A percentile compares a stretch with the other conserved stretches of the same genome.
Evolutionary conservation across 2,113 vertebrate species (phyloP).

Genomic region (Amblyornis subalaris): DNA sequence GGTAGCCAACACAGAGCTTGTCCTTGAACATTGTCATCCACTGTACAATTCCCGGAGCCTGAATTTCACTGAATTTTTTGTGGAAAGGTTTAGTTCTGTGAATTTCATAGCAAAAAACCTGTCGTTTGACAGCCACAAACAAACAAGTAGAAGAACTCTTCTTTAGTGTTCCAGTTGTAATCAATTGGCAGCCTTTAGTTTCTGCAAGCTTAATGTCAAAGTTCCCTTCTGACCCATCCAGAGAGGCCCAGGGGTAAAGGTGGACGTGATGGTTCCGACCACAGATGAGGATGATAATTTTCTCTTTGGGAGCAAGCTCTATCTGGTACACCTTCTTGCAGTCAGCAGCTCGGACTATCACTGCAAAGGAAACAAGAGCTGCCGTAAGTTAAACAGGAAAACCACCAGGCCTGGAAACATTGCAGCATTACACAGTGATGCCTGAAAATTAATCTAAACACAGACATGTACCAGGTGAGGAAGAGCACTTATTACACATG

Average conservation of each 20-base stretch:
- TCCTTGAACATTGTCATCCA: conserved; percentile 90
- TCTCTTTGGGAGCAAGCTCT: conserved; percentile 87
- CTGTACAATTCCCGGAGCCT: conserved; percentile 86
- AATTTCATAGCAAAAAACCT: conserved; percentile 91
- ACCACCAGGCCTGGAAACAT: not conserved
- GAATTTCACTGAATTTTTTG: conserved; percentile 85
- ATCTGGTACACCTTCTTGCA: conserved; percentile 96
- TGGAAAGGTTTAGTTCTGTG: conserved; percentile 84
- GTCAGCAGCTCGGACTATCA: conserved; percentile 92
- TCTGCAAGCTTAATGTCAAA: conserved; percentile 89
- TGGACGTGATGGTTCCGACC: conserved; percentile 92
- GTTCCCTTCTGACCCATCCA: conserved; percentile 85
- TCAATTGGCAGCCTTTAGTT: conserved; percentile 91
- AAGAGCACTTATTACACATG: not conserved
- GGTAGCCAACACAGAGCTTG: conserved; percentile 91
- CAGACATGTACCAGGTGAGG: not conserved
- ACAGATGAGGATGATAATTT: conserved; percentile 84
- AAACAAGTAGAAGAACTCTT: conserved; percentile 81
- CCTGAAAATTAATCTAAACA: not conserved
- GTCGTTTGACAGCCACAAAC: conserved; percentile 89
- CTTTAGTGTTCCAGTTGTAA: conserved; percentile 77
- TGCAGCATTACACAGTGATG: not conserved
- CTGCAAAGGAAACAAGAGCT: conserved; percentile 58
- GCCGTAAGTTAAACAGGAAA: not conserved
- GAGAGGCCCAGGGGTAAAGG: conserved; percentile 85